Base-by-base conservation (phyloP, 2,797 vertebrate genomes). In the Sebastes minor region DNA sequence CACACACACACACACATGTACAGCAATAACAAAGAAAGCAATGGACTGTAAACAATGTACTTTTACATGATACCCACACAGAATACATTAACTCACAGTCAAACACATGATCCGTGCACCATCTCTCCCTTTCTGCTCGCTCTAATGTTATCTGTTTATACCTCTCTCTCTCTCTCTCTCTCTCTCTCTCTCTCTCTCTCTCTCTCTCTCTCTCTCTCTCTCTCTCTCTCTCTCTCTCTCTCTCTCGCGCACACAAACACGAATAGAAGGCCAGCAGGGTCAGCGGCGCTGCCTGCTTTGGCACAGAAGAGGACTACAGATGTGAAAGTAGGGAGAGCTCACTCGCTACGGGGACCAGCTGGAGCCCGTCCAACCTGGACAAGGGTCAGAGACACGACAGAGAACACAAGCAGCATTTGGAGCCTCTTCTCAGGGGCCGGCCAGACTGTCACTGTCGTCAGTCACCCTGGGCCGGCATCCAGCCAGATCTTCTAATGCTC, bases 291-390 rank as follows among this genome's bases (percentile, higher is more conserved):
- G 82, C 69, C 74, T 38, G 78, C 69, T 18, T 81, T 80, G 86
- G 89, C 86, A 76, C 73, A 68, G 70, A 62, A 2, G 49, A 81
- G 12, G 70, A 53, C 86, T 87, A 72, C 92, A 92, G 89, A 91
- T 93, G 91, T 91, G 89, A 78, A 59, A 76, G 81, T 38, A 60
- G 68, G 13, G 68, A 71, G 72, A n/a, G 77, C 62, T 65, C 5
- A 16, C 59, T 65, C 5, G 20, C 87, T 74, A 56, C 3, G 62
- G 82, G 80, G 84, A 85, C 78, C 89, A 70, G 88, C 88, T 92
- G 94, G 90, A 91, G 71, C 59, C 59, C 1, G 16, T 84, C 91
- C 94, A 93, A 91, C 76, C 87, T 71, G 91, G 91, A 86, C 86
- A 89, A 73, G 71, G 90, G 89, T 93, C 90, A 92, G 69, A 86